phyloP scores from a whole-genome alignment of 2,888 invertebrate genomes.

The Hyposoter didymator region DNA sequence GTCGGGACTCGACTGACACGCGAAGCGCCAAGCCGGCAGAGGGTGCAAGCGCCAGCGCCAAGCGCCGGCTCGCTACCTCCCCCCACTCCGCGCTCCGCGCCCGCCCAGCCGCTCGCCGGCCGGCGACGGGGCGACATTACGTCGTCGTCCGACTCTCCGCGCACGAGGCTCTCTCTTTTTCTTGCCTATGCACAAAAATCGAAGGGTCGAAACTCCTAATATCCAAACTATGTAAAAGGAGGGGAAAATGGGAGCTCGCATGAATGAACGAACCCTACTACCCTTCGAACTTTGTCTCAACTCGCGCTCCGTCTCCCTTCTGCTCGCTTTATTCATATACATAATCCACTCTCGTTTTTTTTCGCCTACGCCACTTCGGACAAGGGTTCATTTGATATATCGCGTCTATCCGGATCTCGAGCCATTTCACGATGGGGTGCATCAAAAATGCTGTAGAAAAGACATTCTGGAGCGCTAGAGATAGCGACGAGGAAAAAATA shows the following conservation, averaged over 20 bases:
- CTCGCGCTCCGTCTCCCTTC: neutral
- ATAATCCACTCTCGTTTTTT: constrained; percentile 57
- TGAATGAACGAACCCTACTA: constrained; percentile 61
- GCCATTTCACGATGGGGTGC: constrained; percentile 48
- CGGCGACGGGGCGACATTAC: constrained; percentile 31
- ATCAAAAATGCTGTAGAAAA: constrained; percentile 30
- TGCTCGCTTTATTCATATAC: constrained; percentile 33
- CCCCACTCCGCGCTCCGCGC: neutral
- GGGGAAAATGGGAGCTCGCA: constrained; percentile 37
- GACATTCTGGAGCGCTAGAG: constrained; percentile 26
- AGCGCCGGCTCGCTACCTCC: neutral
- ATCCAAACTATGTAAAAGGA: constrained; percentile 37
- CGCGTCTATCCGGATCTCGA: constrained; percentile 24
- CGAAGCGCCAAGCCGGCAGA: neutral
- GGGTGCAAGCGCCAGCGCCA: constrained; percentile 11
- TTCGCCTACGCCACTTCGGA: constrained; percentile 21
- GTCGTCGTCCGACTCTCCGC: constrained; percentile 3
- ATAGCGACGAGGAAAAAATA: constrained; percentile 52
- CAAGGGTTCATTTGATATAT: constrained; percentile 27
- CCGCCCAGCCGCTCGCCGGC: constrained; percentile 35
- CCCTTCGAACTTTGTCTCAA: constrained; percentile 10
- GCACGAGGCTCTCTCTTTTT: neutral
- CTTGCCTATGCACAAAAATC: constrained; percentile 29
- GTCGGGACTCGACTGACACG: constrained; percentile 56
- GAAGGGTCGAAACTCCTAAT: constrained; percentile 47